phyloP scores from a whole-genome alignment of 2,888 invertebrate species.

The Drosophila diplacantha region DNA sequence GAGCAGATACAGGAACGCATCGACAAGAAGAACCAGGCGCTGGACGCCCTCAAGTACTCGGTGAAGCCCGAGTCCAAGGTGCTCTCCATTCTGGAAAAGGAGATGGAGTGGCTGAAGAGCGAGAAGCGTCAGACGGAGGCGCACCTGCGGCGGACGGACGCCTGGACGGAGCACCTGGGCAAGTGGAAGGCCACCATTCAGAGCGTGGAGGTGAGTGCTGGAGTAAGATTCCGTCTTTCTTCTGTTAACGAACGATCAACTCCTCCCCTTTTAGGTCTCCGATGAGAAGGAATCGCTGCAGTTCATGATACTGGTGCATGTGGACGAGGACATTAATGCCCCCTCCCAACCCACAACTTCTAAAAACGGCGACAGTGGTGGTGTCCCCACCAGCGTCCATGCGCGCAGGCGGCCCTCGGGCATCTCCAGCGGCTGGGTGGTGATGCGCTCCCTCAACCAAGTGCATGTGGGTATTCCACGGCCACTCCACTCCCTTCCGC shows the following conservation, averaged over 20 bases:
- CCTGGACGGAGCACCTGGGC: constrained; percentile 93
- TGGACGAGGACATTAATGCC: constrained; percentile 80
- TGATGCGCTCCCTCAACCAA: constrained; percentile 81
- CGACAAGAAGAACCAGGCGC: constrained; percentile 88
- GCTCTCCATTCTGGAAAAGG: constrained; percentile 86
- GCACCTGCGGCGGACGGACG: constrained; percentile 90
- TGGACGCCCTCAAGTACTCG: constrained; percentile 89
- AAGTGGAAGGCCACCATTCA: constrained; percentile 92
- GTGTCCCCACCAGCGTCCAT: constrained; percentile 66
- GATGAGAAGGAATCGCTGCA: constrained; percentile 81
- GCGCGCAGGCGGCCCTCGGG: constrained; percentile 77
- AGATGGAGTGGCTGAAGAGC: constrained; percentile 89
- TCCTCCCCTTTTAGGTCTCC: constrained; percentile 60
- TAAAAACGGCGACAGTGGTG: constrained; percentile 50
- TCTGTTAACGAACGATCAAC: neutral
- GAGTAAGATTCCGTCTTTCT: no score
- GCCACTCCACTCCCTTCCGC: no score
- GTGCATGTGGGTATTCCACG: constrained; percentile 79
- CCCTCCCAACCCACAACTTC: constrained; percentile 37
- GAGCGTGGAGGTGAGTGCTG: constrained; percentile 83
- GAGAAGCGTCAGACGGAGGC: constrained; percentile 90
- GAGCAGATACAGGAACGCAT: constrained; percentile 90
- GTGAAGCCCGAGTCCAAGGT: constrained; percentile 91
- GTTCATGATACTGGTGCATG: constrained; percentile 89
- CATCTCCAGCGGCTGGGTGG: constrained; percentile 84